phyloP scores from a whole-genome alignment of 2,113 vertebrate genomes.

The Nymphicus hollandicus region DNA sequence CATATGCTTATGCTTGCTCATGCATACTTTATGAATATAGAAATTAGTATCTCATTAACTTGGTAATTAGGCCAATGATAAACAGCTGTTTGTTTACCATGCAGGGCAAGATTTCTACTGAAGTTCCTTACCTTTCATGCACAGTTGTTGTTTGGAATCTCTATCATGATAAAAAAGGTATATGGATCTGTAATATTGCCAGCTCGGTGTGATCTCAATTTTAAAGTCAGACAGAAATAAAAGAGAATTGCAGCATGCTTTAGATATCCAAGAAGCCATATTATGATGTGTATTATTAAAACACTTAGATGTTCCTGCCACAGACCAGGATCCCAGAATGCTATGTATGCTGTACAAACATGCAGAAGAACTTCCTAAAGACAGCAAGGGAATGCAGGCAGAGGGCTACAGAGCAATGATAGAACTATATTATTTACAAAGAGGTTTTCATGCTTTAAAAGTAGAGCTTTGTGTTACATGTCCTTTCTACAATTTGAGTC shows the following conservation, averaged over 20 bases:
- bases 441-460: background rate
- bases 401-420: background rate
- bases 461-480: background rate
- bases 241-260: background rate
- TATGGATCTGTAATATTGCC: slow-evolving; percentile 21
- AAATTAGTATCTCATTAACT: slow-evolving; percentile 94
- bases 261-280: background rate
- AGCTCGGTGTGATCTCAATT: slow-evolving; percentile 25
- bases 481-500: slow-evolving; percentile 1
- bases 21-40: slow-evolving; percentile 86
- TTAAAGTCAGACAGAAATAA: slow-evolving; percentile 8
- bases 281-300: background rate
- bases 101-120: slow-evolving; percentile 70
- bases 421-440: slow-evolving; percentile 18
- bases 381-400: background rate
- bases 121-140: slow-evolving; percentile 73
- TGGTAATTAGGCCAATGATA: slow-evolving; percentile 91
- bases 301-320: background rate
- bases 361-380: background rate
- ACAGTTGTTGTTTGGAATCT: slow-evolving; percentile 48
- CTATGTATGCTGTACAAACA: background rate
- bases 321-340: background rate
- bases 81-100: slow-evolving; percentile 85
- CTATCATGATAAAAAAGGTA: slow-evolving; percentile 2
- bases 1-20: slow-evolving; percentile 78